Evolutionary conservation across 1,140 invertebrate genomes (phyloP).

Genomic region (Palaemon carinicauda): DNA sequence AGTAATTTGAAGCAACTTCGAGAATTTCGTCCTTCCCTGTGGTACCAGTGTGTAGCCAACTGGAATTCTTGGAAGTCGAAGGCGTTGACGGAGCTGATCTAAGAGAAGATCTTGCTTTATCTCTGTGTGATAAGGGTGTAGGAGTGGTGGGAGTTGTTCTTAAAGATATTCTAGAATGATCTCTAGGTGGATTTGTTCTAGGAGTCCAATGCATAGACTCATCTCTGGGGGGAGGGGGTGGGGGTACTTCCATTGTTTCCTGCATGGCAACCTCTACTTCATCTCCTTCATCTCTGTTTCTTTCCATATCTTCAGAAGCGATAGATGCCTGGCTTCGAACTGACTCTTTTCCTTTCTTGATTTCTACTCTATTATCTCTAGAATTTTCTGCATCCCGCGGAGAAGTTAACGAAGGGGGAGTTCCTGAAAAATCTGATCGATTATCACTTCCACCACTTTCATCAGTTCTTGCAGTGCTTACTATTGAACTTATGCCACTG

Average conservation of each 20-base stretch:
- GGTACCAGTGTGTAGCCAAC: constrained; percentile 6
- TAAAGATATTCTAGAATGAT: not conserved
- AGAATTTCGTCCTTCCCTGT: constrained; percentile 22
- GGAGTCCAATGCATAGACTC: constrained; percentile 54
- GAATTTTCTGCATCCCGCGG: constrained; percentile 8
- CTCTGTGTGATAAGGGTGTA: not conserved
- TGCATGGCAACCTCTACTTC: constrained; percentile 39
- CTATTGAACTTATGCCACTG: constrained; percentile 36
- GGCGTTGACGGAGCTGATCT: constrained; percentile 40
- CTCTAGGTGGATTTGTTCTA: not conserved
- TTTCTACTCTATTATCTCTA: not conserved
- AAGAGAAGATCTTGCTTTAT: not conserved
- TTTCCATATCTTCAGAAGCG: constrained; percentile 39
- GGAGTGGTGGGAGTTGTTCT: not conserved
- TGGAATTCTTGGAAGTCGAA: constrained; percentile 15
- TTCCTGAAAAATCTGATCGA: constrained; percentile 25
- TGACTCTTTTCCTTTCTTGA: constrained; percentile 39
- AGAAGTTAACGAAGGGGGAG: constrained; percentile 36
- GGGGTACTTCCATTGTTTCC: constrained; percentile 42
- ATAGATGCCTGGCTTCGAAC: constrained; percentile 28
- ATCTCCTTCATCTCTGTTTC: constrained; percentile 47
- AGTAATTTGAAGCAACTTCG: constrained; percentile 6
- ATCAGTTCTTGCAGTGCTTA: constrained; percentile 38
- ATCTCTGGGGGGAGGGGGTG: constrained; percentile 39
- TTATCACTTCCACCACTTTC: constrained; percentile 34